A percentile compares a stretch with the other conserved stretches of the same genome.
Evolutionary conservation across 2,888 invertebrate genomes (phyloP).

Genomic region (Cecidostiba fungosa): DNA sequence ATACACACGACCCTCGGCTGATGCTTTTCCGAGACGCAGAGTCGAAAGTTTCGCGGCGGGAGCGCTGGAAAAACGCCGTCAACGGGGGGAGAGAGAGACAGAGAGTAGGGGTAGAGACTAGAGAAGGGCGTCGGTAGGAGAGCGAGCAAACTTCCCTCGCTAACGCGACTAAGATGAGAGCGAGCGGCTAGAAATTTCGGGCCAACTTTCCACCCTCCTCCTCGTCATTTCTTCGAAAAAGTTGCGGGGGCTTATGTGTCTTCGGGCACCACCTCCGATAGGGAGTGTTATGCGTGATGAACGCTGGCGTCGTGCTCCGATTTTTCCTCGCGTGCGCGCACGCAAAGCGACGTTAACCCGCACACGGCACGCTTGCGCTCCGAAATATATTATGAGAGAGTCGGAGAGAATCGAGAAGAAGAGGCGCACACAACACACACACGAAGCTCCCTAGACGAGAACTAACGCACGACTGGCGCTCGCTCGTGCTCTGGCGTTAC

Average conservation of each 20-base stretch:
- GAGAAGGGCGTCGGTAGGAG: slow-evolving; percentile 2
- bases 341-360: background rate
- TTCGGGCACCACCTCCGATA: background rate
- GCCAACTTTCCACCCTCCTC: slow-evolving; percentile 66
- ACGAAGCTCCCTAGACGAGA: slow-evolving; percentile 53
- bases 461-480: slow-evolving; percentile 53
- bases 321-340: background rate
- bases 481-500: slow-evolving; percentile 18
- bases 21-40: slow-evolving; percentile 45
- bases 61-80: slow-evolving; percentile 36
- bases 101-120: background rate
- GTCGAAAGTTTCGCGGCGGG: slow-evolving; percentile 51
- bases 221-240: slow-evolving; percentile 13
- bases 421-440: background rate
- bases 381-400: too few species aligned
- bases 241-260: background rate
- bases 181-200: slow-evolving; percentile 66
- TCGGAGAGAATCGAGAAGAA: background rate
- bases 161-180: slow-evolving; percentile 73
- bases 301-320: background rate
- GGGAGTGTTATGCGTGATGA: slow-evolving; percentile 35
- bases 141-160: slow-evolving; percentile 64
- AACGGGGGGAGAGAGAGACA: background rate
- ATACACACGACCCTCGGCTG: background rate
- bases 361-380: background rate